These are phyloP conservation scores for Polia nebulosa DNA, from an alignment of 2,888 invertebrate species.

Conservation along the genomic window DNA sequence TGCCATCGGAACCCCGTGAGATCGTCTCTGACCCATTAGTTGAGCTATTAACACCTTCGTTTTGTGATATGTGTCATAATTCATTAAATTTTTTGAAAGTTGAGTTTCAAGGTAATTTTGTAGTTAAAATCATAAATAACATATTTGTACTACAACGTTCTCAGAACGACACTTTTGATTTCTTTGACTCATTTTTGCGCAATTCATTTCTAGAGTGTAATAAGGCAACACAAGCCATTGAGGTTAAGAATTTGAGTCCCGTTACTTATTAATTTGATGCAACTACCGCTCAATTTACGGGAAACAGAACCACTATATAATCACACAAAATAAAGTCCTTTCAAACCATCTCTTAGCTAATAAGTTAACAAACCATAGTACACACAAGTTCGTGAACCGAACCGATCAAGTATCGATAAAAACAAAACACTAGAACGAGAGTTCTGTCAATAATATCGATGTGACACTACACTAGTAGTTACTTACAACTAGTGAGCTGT, in stretches of 20 bases:
- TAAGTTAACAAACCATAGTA: neutral
- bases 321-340: neutral
- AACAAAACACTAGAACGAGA: constrained; percentile 29
- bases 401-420: constrained; percentile 34
- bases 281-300: neutral
- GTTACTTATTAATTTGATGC: neutral
- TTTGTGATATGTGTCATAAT: constrained; percentile 34
- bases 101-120: constrained; percentile 27
- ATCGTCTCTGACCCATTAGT: constrained; percentile 51
- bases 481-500: constrained; percentile 35
- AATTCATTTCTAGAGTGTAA: no score
- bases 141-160: neutral
- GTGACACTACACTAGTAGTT: constrained; percentile 36
- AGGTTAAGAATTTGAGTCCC: neutral
- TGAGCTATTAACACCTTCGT: constrained; percentile 15
- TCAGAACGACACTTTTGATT: neutral
- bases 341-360: no score
- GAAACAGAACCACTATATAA: neutral
- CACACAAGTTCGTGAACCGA: constrained; percentile 27
- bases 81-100: constrained; percentile 34
- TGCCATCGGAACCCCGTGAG: constrained; percentile 61
- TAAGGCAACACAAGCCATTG: no score
- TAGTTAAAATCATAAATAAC: neutral
- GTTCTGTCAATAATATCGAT: constrained; percentile 34
- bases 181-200: neutral